These are phyloP conservation scores for Paradoxurus hermaphroditus DNA, from an alignment of 2,113 vertebrate genomes.

Conservation along the genomic window DNA sequence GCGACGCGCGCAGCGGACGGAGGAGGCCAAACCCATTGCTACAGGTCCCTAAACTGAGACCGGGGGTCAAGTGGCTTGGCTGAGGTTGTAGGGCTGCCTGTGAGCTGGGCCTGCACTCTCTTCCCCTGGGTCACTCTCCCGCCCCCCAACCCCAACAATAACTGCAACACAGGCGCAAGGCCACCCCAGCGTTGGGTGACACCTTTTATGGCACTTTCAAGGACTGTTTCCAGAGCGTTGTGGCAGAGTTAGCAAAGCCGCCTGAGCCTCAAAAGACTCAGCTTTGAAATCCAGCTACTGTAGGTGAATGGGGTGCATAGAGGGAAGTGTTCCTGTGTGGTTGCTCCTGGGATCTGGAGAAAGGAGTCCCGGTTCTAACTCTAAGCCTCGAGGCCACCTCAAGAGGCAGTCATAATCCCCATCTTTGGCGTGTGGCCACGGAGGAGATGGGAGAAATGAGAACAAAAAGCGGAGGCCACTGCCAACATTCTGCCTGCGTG, in stretches of 20 bases:
- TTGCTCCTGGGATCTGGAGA: background rate
- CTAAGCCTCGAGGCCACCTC: background rate
- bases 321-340: too few relatives aligned
- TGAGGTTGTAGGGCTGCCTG: background rate
- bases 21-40: constrained; percentile 65
- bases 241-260: background rate
- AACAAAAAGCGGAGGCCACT: background rate
- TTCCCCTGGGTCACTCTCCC: background rate
- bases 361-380: background rate
- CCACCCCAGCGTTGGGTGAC: background rate
- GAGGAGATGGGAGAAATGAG: background rate
- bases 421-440: background rate
- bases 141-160: background rate
- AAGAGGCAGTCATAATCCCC: background rate
- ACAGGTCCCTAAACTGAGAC: constrained; percentile 68
- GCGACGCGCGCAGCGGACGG: background rate
- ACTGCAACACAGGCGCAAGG: accelerated
- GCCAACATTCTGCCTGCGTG: background rate
- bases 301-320: background rate
- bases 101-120: background rate
- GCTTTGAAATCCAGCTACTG: background rate
- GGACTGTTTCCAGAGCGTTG: background rate
- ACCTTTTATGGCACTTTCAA: background rate
- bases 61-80: background rate
- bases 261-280: background rate